Evolutionary conservation across 1,140 invertebrate genomes (phyloP).

Genomic region (Drosophila navojoa): DNA sequence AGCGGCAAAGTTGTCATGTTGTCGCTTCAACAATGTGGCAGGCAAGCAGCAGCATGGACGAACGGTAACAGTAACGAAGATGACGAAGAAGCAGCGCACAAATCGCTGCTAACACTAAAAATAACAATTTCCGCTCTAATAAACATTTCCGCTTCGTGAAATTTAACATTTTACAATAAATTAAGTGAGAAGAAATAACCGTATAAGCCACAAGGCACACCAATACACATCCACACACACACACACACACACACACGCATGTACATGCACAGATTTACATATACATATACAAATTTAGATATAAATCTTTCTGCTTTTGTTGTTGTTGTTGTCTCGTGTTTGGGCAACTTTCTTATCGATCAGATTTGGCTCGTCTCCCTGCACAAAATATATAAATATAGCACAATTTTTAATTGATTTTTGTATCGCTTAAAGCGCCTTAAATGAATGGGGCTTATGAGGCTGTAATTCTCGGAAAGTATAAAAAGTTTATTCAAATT

Average conservation of each 20-base stretch:
- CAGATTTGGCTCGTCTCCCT: slow-evolving; percentile 34
- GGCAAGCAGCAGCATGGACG: neutral
- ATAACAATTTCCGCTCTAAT: slow-evolving; percentile 84
- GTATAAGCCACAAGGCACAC: slow-evolving; percentile 53
- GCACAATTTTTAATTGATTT: slow-evolving; percentile 7
- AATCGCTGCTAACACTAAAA: slow-evolving; percentile 76
- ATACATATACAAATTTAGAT: neutral
- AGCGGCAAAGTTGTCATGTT: slow-evolving; percentile 25
- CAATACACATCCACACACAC: slow-evolving; percentile 34
- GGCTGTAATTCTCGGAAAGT: too few relatives aligned
- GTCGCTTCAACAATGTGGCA: slow-evolving; percentile 43
- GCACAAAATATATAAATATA: neutral
- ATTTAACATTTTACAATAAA: slow-evolving; percentile 83
- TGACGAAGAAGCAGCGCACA: slow-evolving; percentile 31
- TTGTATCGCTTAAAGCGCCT: too few relatives aligned
- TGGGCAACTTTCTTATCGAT: slow-evolving; percentile 53
- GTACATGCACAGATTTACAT: neutral
- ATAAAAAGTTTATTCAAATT: too few relatives aligned
- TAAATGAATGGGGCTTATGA: too few relatives aligned
- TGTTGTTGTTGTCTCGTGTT: slow-evolving; percentile 9
- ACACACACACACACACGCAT: neutral
- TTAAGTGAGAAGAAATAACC: slow-evolving; percentile 80
- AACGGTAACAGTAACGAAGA: neutral
- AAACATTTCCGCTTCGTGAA: slow-evolving; percentile 83
- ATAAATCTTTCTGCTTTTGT: slow-evolving; percentile 6